Percentiles rank a stretch among this genome's conserved stretches.
These are phyloP conservation scores for Miichthys miiuy DNA, from an alignment of 2,797 vertebrate species.

Conservation along the genomic window DNA sequence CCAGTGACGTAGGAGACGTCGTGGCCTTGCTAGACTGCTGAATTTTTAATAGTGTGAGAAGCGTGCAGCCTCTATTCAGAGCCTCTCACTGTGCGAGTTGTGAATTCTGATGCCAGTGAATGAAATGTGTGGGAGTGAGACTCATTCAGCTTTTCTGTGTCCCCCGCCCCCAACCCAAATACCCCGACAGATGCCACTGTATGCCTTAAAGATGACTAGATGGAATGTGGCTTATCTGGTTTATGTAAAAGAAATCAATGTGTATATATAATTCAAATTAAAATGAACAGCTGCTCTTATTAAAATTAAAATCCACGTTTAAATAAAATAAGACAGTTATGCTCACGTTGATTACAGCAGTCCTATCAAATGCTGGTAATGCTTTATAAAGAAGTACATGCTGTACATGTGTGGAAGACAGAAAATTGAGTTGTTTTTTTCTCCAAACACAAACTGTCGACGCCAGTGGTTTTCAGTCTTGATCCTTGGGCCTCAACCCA, in stretches of 20 bases:
- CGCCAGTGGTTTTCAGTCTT: background rate
- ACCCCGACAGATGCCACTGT: conserved; percentile 73
- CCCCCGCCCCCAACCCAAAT: conserved; percentile 71
- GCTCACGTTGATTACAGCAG: background rate
- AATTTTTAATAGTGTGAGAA: conserved; percentile 88
- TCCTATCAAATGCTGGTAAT: background rate
- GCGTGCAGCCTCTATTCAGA: conserved; percentile 80
- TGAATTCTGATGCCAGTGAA: conserved; percentile 87
- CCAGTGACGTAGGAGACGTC: conserved; percentile 85
- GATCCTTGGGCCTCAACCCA: conserved; percentile 1
- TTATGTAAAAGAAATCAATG: conserved; percentile 38
- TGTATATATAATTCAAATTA: background rate
- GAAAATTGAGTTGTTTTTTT: background rate
- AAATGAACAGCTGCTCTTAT: conserved; percentile 18
- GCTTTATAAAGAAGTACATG: background rate
- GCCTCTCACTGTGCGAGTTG: conserved; percentile 83
- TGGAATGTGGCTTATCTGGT: conserved; percentile 34
- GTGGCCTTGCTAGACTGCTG: conserved; percentile 86
- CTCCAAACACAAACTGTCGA: conserved; percentile 1
- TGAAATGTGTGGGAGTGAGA: conserved; percentile 85
- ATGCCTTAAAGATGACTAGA: conserved; percentile 60
- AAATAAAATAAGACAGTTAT: conserved; percentile 7
- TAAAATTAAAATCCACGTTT: conserved; percentile 14
- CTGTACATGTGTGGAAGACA: conserved; percentile 6
- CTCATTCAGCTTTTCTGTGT: conserved; percentile 85